Evolutionary conservation across 2,888 invertebrate genomes (phyloP), one percentile per base, ranked within the genome.

Genomic region (Griposia aprilina): DNA sequence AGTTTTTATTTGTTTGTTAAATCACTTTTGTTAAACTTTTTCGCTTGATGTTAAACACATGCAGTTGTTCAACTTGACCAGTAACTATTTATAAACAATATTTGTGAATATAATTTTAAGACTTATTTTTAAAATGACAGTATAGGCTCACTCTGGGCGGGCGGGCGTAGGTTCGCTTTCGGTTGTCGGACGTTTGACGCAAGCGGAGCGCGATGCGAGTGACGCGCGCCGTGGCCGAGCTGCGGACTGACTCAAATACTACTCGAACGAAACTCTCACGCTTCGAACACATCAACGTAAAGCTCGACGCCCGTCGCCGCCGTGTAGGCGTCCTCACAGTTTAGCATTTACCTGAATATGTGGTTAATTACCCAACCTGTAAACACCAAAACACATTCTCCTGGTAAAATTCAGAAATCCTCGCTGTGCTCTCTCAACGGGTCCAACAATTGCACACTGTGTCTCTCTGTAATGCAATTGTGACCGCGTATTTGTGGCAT

Each of bases 191-290:
- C 88, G 88, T 73, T 83, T 81, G 84, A 88, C 87, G 89, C 89
- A 88, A 89, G 86, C 87, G 88, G 89, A 86, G 90, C 87, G 88
- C 90, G 88, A 88, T 84, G 89, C 92, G 91, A 91, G 89, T 82
- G 84, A 89, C 92, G 87, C 90, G 88, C 81, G 89, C 84, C 90
- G 90, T 90, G 88, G 90, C 86, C 90, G 90, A 88, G 87, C 90
- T 87, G 88, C 88, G 87, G 87, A 94, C 95, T 94, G 94, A 92
- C 90, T 90, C 83, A 85, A 89, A 84, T 85, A 84, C 89, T 82
- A 86, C 81, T 81, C 80, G 79, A 71, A 76, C 87, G 83, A 89
- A 88, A 86, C 84, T 88, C 89, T 88, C 88, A 87, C 90, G 88
- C 90, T 88, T 89, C 86, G 76, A 72, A 75, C 81, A 83, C 85